Evolutionary conservation across 2,888 invertebrate genomes (phyloP), one percentile per base, ranked within the genome.

Genomic region (Zootermopsis nevadensis): DNA sequence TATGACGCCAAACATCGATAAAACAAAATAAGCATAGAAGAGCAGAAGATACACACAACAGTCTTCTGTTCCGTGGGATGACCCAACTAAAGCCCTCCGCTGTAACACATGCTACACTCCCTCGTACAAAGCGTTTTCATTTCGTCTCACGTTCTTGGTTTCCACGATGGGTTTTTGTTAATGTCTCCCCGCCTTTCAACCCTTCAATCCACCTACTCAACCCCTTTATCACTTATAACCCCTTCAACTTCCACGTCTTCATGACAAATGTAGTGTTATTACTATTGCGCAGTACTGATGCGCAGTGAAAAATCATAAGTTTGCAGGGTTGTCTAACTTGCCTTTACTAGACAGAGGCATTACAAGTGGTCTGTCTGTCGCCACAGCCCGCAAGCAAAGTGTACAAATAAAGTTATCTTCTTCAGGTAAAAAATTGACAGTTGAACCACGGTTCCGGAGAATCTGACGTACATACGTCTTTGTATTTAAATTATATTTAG

Each of bases 1-100:
- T 60, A 60, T 60, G 60, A 60, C n/a, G n/a, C 60, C 60, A 60
- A 60, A 60, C 60, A 60, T 60, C 60, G 27, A 60, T 60, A 60
- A 60, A 27, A 27, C 60, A 27, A 60, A 60, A 60, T 60, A 60
- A 60, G 60, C 60, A 15, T n/a, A 27, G 12, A 60, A 60, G 60
- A 60, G 60, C 60, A 60, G n/a, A 60, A 60, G 4, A 27, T 27
- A 60, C 8, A 60, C n/a, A 60, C n/a, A 60, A 60, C 7, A 8
- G 60, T 6, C n/a, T 1, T 27, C 27, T 12, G 27, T 6, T 15
- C 27, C 60, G 8, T 0, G 60, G 3, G 7, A 6, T 55, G 55
- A 24, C 55, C 48, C 1, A 55, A 24, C n/a, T 55, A 1, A 24
- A 15, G 22, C 55, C 6, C 55, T 48, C 27, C 27, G 8, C 15